phyloP scores from a whole-genome alignment of 35 echinoderm and acorn worm genomes.

The Apostichopus japonicus region DNA sequence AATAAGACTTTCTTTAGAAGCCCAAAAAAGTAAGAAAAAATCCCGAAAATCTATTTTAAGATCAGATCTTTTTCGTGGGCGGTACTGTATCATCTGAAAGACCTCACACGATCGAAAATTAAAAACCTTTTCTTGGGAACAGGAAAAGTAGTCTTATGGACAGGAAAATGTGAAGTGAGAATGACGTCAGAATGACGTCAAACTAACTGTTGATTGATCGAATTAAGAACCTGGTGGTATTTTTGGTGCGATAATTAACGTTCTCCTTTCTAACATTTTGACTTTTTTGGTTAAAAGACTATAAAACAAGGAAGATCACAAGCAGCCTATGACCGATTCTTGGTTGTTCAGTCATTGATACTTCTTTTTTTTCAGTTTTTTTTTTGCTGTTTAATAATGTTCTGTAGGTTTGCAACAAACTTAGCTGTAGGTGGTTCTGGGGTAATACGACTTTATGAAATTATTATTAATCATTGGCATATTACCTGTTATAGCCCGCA shows the following conservation, averaged over 20 bases:
- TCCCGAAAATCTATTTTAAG: too few species aligned
- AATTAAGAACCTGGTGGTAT: conserved; percentile 5
- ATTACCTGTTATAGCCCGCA: too few species aligned
- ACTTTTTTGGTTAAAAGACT: too few species aligned
- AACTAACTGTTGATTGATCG: conserved; percentile 43
- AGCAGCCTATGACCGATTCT: background rate
- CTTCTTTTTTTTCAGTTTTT: background rate
- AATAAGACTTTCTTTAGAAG: too few species aligned
- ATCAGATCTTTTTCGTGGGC: too few species aligned
- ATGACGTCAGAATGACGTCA: conserved; percentile 41
- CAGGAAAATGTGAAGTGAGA: conserved; percentile 41
- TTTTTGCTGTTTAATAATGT: background rate
- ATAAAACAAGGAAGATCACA: too few species aligned
- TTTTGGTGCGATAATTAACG: conserved; percentile 16
- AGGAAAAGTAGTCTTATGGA: conserved; percentile 33
- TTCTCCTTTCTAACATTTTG: too few species aligned
- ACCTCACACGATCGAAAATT: conserved; percentile 10
- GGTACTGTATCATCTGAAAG: background rate
- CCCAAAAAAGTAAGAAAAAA: too few species aligned
- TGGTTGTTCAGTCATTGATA: background rate
- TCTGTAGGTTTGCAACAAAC: background rate
- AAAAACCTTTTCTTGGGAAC: background rate
- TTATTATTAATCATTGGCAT: too few species aligned
- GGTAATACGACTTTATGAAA: too few species aligned
- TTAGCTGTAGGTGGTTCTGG: too few species aligned